Conservation (phyloP, 2,888 invertebrate genomes). For the Pardosa pseudoannulata region DNA sequence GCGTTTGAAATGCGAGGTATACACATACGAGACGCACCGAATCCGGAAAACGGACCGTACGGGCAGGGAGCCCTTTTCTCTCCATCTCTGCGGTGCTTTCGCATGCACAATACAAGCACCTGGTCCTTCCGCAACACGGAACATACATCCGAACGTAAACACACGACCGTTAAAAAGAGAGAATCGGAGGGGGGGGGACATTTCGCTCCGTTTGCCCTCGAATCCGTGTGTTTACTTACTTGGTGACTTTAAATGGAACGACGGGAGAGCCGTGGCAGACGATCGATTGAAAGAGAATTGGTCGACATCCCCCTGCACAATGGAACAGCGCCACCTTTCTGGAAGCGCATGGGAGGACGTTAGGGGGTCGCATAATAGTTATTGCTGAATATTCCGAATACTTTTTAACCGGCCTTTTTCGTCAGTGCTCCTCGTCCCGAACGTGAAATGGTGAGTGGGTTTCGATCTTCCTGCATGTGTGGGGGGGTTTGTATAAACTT, state of each 20-base stretch:
- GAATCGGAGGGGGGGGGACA: background rate
- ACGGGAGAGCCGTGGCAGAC: background rate
- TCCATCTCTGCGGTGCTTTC: too few relatives aligned
- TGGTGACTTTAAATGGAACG: background rate
- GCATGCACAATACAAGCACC: background rate
- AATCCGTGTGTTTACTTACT: background rate
- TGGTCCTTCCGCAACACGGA: background rate
- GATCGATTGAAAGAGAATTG: background rate
- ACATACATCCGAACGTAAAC: background rate
- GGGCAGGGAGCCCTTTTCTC: too few relatives aligned
- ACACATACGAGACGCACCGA: too few relatives aligned
- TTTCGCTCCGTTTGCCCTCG: background rate
- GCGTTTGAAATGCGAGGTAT: too few relatives aligned
- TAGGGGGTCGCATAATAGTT: background rate
- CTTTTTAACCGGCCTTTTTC: background rate
- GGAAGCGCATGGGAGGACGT: background rate
- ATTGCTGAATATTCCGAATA: background rate
- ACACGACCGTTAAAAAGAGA: background rate
- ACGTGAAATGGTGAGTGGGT: conserved; percentile 5
- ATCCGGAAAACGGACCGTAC: too few relatives aligned
- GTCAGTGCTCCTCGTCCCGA: background rate
- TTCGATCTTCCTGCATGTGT: too few relatives aligned
- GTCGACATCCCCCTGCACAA: conserved; percentile 5
- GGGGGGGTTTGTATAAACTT: too few relatives aligned
- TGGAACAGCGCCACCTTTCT: conserved; percentile 11